Base-by-base conservation (phyloP, 2,888 invertebrate species). In the Rhingia campestris region DNA sequence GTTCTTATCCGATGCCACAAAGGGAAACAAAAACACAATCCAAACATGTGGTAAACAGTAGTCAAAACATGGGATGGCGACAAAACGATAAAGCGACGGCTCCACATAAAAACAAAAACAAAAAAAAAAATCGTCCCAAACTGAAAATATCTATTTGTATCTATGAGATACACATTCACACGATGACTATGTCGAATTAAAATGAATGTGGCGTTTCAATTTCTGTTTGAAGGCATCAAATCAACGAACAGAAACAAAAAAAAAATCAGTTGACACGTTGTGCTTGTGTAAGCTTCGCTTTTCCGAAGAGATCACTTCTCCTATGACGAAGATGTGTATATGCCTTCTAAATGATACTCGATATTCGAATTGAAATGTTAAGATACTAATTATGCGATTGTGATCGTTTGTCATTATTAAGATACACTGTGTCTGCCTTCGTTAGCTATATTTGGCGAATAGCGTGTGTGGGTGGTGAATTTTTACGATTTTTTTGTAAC, bases 281-380 rank as follows among this genome's bases (percentile, higher is more conserved):
- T 45, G 67, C n/a, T 51, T 58, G 9, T 58, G 30, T 41, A 22
- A 14, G 9, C 37, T 56, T 49, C 32, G 12, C 9, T 51, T 45
- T 30, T 4, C 53, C 39, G 45, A 63, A 54, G 54, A 59, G 63
- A 64, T 64, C 74, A 56, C 73, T 39, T 47, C 53, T 37, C 37
- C 56, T 41, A 39, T 30, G 43, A 33, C 41, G 33, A 39, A 12
- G 41, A 39, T 41, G 35, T n/a, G 35, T 33, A 35, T 54, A 37
- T 39, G 10, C 43, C 66, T 22, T 10, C 12, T 35, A 61, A 76
- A 63, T 72, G 77, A 73, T 81, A 76, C 76, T 77, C 72, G 72
- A 73, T 67, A 77, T 67, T 72, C 67, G 51, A 67, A 77, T 77
- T 82, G 81, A 77, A 82, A 82, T 82, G 72, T 72, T 77, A 82